Evolutionary conservation across 2,888 invertebrate genomes (phyloP).

Genomic region (Oscheius sp.): DNA sequence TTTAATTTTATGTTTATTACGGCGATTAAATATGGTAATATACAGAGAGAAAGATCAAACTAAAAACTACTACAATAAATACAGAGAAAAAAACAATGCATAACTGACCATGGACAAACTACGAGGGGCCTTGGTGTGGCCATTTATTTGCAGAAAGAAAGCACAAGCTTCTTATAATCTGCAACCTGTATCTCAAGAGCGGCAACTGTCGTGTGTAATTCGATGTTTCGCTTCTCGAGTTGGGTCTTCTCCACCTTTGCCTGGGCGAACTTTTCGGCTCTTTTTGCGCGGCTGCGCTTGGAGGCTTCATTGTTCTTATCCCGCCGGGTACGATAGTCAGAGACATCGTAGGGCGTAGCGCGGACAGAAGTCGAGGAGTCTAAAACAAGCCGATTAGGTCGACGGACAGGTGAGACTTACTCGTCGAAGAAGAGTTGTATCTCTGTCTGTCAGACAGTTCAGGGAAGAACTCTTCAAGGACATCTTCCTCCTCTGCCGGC

Average conservation of each 20-base stretch:
- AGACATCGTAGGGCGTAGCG: conserved; percentile 23
- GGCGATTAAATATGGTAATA: no score
- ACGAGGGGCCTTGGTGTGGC: neutral
- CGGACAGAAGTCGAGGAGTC: conserved; percentile 9
- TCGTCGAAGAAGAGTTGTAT: conserved; percentile 18
- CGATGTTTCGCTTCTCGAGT: conserved; percentile 46
- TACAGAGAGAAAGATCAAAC: no score
- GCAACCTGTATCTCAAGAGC: conserved; percentile 50
- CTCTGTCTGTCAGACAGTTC: conserved; percentile 39
- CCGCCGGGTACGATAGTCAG: conserved; percentile 49
- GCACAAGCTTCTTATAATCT: conserved; percentile 56
- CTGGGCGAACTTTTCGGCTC: conserved; percentile 47
- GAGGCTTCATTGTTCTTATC: conserved; percentile 57
- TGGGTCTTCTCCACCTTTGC: conserved; percentile 38
- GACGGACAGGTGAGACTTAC: conserved; percentile 5
- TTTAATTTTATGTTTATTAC: no score
- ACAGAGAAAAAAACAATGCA: neutral
- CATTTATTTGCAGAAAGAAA: conserved; percentile 35
- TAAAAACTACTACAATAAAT: conserved; percentile 1
- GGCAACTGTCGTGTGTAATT: conserved; percentile 45
- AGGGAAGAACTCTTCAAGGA: conserved; percentile 55
- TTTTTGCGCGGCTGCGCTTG: conserved; percentile 47
- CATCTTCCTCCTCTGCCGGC: conserved; percentile 44
- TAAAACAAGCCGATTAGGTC: neutral
- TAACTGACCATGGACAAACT: neutral